Conservation (phyloP, 1,140 invertebrate species). For the Apis mellifera region Amel_HAv3.1 CM009945.2:1989001-1989500, state of each 20-base stretch:
- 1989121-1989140: constrained; percentile 87
- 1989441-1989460: no score
- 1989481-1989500: no score
- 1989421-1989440: constrained; percentile 65
- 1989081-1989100: constrained; percentile 93
- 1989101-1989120: constrained; percentile 90
- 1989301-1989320: constrained; percentile 77
- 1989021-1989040: constrained; percentile 83
- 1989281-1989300: constrained; percentile 82
- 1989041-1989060: constrained; percentile 88
- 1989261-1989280: constrained; percentile 83
- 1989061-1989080: constrained; percentile 88
- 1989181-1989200: constrained; percentile 88
- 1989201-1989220: constrained; percentile 89
- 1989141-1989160: constrained; percentile 84
- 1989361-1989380: constrained; percentile 72
- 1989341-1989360: constrained; percentile 73
- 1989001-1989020: not conserved
- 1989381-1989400: constrained; percentile 62
- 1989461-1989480: no score
- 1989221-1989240: constrained; percentile 87
- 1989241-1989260: constrained; percentile 85
- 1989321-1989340: constrained; percentile 76
- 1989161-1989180: constrained; percentile 84
- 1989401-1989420: constrained; percentile 75